These are phyloP conservation scores for Chironomus tentans DNA, from an alignment of 2,888 invertebrate species.

Conservation along the genomic window DNA sequence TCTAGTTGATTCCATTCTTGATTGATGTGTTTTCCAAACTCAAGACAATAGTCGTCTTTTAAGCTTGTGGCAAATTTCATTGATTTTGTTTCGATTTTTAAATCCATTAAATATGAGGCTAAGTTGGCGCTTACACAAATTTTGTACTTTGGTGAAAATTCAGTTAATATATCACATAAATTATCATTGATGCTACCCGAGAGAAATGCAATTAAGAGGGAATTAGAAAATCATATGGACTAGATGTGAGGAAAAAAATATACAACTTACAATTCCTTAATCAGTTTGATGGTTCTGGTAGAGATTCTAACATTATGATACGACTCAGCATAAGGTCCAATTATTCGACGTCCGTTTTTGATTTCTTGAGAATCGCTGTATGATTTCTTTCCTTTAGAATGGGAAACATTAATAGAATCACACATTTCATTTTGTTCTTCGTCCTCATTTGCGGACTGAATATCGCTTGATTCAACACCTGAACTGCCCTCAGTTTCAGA, in stretches of 20 bases:
- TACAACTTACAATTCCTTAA: not conserved
- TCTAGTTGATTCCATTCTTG: slow-evolving; percentile 2
- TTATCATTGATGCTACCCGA: not conserved
- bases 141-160: not conserved
- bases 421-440: not conserved
- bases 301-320: not conserved
- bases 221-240: not conserved
- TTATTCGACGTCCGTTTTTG: too few species aligned
- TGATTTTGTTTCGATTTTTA: not conserved
- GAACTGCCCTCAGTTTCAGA: slow-evolving; percentile 8
- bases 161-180: not conserved
- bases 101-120: not conserved
- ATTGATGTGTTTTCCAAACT: not conserved
- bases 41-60: not conserved
- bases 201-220: not conserved
- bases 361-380: too few species aligned
- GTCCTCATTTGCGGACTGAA: not conserved
- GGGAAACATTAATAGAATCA: not conserved
- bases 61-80: not conserved
- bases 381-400: not conserved
- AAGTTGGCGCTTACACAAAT: not conserved
- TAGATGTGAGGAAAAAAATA: not conserved
- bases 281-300: not conserved
- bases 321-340: not conserved
- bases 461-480: slow-evolving; percentile 7